A percentile compares a stretch with the other conserved stretches of the same genome.
phyloP scores from a whole-genome alignment of 2,888 invertebrate species.

The Sympetrum striolatum region DNA sequence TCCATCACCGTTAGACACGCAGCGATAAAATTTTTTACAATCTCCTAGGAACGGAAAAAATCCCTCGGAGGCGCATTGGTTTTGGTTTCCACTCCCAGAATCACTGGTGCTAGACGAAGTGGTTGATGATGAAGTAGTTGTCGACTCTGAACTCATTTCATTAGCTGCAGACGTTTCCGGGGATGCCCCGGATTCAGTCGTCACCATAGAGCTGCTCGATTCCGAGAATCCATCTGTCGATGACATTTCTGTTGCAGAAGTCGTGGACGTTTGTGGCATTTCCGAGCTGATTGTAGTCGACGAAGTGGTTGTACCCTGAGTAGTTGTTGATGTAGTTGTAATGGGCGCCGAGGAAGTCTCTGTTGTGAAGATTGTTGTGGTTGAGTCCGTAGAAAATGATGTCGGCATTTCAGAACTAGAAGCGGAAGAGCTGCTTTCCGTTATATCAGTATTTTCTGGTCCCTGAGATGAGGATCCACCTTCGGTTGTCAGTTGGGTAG shows the following conservation, averaged over 20 bases:
- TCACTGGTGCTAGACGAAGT: not conserved
- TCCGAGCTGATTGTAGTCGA: not conserved
- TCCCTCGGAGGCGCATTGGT: constrained; percentile 52
- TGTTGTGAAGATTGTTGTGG: not conserved
- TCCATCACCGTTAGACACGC: constrained; percentile 62
- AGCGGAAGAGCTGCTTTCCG: not conserved
- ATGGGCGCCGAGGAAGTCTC: not conserved
- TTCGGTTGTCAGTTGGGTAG: not conserved
- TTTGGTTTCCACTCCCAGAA: not conserved
- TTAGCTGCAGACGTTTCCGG: not conserved
- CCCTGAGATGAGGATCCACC: not conserved
- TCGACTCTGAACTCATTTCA: not conserved
- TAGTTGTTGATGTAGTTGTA: not conserved
- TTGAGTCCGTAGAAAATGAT: not conserved
- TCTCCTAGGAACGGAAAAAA: constrained; percentile 52
- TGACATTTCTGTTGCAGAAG: not conserved
- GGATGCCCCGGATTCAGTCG: not conserved
- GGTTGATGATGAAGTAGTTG: not conserved
- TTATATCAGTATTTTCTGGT: not conserved
- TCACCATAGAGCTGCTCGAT: not conserved
- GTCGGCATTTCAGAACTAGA: not conserved
- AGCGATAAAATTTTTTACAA: constrained; percentile 51
- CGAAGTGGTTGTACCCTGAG: not conserved
- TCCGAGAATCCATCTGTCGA: not conserved
- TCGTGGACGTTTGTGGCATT: not conserved